Base-by-base conservation (phyloP, 2,888 invertebrate species). In the Eretmocerus hayati region DNA sequence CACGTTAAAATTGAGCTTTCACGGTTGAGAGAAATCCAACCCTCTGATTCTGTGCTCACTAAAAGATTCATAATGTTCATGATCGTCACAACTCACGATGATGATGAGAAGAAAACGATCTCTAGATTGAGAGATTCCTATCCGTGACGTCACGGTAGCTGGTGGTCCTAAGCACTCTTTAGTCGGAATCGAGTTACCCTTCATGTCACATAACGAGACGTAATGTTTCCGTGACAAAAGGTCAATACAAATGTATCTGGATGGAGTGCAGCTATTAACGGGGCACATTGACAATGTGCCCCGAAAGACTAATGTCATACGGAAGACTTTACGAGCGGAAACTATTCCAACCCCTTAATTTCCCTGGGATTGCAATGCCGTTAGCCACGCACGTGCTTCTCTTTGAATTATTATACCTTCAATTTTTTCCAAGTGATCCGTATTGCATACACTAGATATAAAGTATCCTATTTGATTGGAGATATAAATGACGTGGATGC, bases 311-410 rank as follows among this genome's bases (percentile, higher is more conserved):
- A 64, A 70, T 65, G 62, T 61, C 56, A 60, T 65, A 62, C 69
- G 70, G 70, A 70, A 70, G 63, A 32, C 56, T 62, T 61, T 63
- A 59, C 62, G 64, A 64, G 69, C 69, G 70, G 69, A 70, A 69
- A 62, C 63, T 42, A 31, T 42, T 38, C 41, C 35, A 62, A 62
- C 66, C 66, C 67, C 65, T 67, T 70, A 70, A 70, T 70, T 70
- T 70, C 70, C 69, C 70, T 67, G 67, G 69, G 67, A 70, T 69
- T 67, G 59, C 62, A 60, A 62, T 60, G 62, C 64, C 62, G 63
- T 68, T 69, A 68, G 66, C 68, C 67, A 69, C 64, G 65, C 63
- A 62, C 55, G 59, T 58, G 53, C 58, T 41, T n/a, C n/a, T n/a
- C n/a, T n/a, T n/a, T n/a, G n/a, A n/a, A n/a, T n/a, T n/a, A n/a